These are phyloP conservation scores for Callopanchax toddi DNA, from an alignment of 2,113 vertebrate genomes.

Conservation along the genomic window DNA sequence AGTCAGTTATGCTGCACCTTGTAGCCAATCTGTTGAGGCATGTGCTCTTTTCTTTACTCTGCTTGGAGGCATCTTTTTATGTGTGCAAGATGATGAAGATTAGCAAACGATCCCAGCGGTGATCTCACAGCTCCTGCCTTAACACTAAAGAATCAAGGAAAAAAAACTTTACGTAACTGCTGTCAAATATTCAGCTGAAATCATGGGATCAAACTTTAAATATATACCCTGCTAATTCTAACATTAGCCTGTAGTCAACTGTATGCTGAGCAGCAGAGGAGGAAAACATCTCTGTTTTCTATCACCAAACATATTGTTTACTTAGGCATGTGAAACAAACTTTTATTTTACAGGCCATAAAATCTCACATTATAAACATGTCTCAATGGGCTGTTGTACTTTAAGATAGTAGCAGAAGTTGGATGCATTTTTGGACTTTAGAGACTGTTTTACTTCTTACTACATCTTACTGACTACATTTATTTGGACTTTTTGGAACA, in stretches of 20 bases:
- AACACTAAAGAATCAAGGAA: conserved; percentile 11
- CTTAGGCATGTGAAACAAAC: background rate
- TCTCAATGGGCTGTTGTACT: conserved; percentile 4
- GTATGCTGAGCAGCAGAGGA: background rate
- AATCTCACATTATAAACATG: conserved; percentile 4
- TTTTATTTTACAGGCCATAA: conserved; percentile 23
- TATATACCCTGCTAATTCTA: conserved; percentile 27
- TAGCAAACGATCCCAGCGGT: conserved; percentile 2
- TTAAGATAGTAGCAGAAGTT: background rate
- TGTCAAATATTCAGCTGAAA: conserved; percentile 16
- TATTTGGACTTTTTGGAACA: too few species aligned
- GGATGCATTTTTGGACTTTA: conserved; percentile 1
- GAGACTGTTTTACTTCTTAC: conserved; percentile 8
- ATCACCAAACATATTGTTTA: conserved; percentile 5
- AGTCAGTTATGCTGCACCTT: background rate
- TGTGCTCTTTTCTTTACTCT: conserved; percentile 8
- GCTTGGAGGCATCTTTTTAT: conserved; percentile 2
- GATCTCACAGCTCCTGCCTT: conserved; percentile 53
- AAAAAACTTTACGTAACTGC: conserved; percentile 11
- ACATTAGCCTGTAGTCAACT: background rate
- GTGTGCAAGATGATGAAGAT: conserved; percentile 9
- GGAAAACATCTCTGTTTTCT: conserved; percentile 15
- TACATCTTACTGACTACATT: too few species aligned
- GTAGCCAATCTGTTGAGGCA: conserved; percentile 10
- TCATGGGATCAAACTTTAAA: conserved; percentile 12